phyloP scores from a whole-genome alignment of 2,113 vertebrate species.

The Argyrosomus japonicus region DNA sequence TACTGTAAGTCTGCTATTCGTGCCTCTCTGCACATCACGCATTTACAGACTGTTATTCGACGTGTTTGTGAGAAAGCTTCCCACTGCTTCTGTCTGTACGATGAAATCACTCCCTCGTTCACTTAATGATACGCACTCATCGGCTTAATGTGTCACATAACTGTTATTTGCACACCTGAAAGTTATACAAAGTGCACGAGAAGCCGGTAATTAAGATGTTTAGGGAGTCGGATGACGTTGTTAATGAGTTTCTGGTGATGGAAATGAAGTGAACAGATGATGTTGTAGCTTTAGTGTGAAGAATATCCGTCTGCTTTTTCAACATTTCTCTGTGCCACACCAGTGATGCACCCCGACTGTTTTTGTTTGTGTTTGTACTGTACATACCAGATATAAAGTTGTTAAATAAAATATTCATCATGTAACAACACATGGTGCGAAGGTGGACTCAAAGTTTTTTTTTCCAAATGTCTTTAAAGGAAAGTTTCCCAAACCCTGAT shows the following conservation, averaged over 20 bases:
- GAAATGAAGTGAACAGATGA: neutral
- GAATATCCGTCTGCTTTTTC: neutral
- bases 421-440: slow-evolving; percentile 19
- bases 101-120: neutral
- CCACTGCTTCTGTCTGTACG: neutral
- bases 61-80: slow-evolving; percentile 8
- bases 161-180: neutral
- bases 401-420: slow-evolving; percentile 69
- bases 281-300: slow-evolving; percentile 1
- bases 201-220: too few species aligned
- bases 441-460: neutral
- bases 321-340: slow-evolving; percentile 31
- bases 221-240: neutral
- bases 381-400: slow-evolving; percentile 53
- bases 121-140: neutral
- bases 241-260: neutral
- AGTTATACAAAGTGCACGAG: neutral
- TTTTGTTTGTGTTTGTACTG: slow-evolving; percentile 62
- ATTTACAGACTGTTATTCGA: slow-evolving; percentile 12
- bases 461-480: neutral
- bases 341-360: slow-evolving; percentile 36
- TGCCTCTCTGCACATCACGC: slow-evolving; percentile 50
- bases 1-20: slow-evolving; percentile 28
- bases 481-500: too few species aligned
- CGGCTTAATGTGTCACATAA: neutral